These are phyloP conservation scores for Pseudomyrmex pallidus DNA, from an alignment of 1,140 invertebrate species.

Conservation along the genomic window DNA sequence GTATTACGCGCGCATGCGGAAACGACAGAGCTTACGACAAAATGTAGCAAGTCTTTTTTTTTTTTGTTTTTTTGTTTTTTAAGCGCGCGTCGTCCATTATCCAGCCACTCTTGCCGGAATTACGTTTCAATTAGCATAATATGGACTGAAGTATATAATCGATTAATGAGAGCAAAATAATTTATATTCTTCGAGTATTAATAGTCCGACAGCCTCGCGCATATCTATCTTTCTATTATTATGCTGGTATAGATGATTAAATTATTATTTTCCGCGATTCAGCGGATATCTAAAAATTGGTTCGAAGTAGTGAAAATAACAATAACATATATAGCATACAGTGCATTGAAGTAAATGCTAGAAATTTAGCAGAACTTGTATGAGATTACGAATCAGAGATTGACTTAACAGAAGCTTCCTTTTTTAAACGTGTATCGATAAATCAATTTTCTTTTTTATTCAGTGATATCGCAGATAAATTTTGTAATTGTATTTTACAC, in stretches of 20 bases:
- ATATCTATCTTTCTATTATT: neutral
- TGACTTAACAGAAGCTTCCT: too few relatives aligned
- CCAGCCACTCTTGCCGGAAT: conserved; percentile 6
- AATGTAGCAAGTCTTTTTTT: neutral
- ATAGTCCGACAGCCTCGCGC: neutral
- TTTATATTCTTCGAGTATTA: neutral
- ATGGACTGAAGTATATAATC: neutral
- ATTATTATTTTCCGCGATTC: neutral
- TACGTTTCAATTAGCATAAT: conserved; percentile 35
- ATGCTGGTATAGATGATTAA: neutral
- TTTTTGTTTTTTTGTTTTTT: neutral
- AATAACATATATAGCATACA: too few relatives aligned
- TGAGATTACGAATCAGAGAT: too few relatives aligned
- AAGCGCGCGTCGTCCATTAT: conserved; percentile 8
- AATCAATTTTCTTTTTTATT: too few relatives aligned
- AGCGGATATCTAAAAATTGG: neutral
- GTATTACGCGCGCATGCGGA: neutral
- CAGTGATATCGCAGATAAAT: neutral
- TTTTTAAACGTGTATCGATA: too few relatives aligned
- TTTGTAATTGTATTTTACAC: neutral
- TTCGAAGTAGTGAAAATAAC: too few relatives aligned
- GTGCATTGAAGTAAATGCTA: too few relatives aligned
- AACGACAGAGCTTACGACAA: neutral
- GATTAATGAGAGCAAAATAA: conserved; percentile 14
- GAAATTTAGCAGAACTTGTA: too few relatives aligned